Conservation (phyloP, 1,140 invertebrate genomes). For the Chironomus striatipennis region DNA sequence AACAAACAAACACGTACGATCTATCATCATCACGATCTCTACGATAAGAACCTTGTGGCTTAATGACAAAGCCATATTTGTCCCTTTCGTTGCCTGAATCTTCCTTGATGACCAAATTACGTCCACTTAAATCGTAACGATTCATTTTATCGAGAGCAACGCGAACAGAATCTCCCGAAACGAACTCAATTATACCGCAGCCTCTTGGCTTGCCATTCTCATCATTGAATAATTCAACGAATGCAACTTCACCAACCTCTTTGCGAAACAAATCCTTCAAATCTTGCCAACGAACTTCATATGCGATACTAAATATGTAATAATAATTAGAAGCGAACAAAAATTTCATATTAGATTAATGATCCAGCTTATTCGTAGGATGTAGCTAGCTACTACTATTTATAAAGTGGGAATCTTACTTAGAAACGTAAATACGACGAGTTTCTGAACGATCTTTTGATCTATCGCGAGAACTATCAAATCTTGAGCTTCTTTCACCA, state of each 20-base stretch:
- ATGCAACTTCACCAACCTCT: constrained; percentile 90
- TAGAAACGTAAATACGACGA: not conserved
- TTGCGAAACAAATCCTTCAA: constrained; percentile 87
- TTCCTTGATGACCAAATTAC: constrained; percentile 93
- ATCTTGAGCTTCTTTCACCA: not conserved
- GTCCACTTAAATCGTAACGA: constrained; percentile 83
- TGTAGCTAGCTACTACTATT: not conserved
- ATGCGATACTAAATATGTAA: constrained; percentile 97
- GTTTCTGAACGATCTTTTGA: not conserved
- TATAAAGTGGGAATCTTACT: not conserved
- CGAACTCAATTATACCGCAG: constrained; percentile 93
- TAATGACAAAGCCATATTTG: constrained; percentile 51
- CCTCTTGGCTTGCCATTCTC: constrained; percentile 90
- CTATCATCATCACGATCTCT: constrained; percentile 36
- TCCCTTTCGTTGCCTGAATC: constrained; percentile 59
- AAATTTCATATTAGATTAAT: not conserved
- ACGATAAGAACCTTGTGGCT: constrained; percentile 39
- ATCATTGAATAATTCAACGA: constrained; percentile 92
- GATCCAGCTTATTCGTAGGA: not conserved
- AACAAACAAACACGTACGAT: constrained; percentile 32
- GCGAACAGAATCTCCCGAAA: constrained; percentile 75
- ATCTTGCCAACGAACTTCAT: constrained; percentile 95
- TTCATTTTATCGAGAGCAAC: constrained; percentile 95
- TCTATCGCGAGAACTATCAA: constrained; percentile 5
- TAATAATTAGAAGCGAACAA: constrained; percentile 50